phyloP scores from a whole-genome alignment of 2,888 invertebrate species.

The Cheilosia urbana region DNA sequence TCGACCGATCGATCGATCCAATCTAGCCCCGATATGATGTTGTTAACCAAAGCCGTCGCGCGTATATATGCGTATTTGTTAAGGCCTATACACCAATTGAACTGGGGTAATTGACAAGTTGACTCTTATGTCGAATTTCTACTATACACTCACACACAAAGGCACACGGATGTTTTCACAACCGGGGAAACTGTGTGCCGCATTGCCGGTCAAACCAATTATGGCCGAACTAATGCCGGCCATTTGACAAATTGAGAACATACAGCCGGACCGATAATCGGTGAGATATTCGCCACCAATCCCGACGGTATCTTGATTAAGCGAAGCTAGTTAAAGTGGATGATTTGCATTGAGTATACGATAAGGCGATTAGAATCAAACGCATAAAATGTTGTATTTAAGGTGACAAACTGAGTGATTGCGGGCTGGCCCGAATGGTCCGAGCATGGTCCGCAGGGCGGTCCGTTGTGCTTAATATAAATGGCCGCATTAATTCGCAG shows the following conservation, averaged over 20 bases:
- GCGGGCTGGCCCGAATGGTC: constrained; percentile 33
- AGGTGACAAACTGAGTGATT: constrained; percentile 72
- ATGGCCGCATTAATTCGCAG: constrained; percentile 44
- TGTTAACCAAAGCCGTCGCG: constrained; percentile 18
- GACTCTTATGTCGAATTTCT: constrained; percentile 63
- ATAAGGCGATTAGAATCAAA: constrained; percentile 65
- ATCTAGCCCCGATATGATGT: constrained; percentile 27
- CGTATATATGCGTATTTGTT: constrained; percentile 35
- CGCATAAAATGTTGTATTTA: constrained; percentile 60
- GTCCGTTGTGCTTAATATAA: constrained; percentile 43
- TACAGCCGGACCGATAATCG: constrained; percentile 58
- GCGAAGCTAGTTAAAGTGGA: constrained; percentile 39
- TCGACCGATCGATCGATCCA: constrained; percentile 43
- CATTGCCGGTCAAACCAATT: constrained; percentile 64
- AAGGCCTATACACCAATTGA: constrained; percentile 55
- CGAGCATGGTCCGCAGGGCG: not conserved
- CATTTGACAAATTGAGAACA: constrained; percentile 75
- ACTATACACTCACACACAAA: not conserved
- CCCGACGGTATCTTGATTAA: constrained; percentile 73
- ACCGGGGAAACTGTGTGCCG: constrained; percentile 55
- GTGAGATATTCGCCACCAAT: constrained; percentile 72
- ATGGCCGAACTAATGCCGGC: constrained; percentile 66
- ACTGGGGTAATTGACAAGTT: constrained; percentile 67
- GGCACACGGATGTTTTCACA: constrained; percentile 11
- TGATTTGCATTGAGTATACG: constrained; percentile 42